phyloP scores from a whole-genome alignment of 2,888 invertebrate genomes.

The Lysandra coridon region DNA sequence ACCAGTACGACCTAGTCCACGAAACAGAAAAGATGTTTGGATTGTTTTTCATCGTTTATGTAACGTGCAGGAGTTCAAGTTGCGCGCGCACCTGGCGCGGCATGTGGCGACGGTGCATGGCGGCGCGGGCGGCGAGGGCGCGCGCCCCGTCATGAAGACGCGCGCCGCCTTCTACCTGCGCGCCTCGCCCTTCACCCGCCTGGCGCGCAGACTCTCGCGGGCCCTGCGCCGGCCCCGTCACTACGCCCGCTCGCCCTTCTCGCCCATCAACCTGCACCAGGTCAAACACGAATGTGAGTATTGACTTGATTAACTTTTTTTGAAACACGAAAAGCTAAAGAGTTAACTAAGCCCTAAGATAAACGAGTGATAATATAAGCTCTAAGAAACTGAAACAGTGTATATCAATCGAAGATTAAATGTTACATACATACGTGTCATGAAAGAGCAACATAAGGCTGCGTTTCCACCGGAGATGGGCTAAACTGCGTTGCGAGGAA shows the following conservation, averaged over 20 bases:
- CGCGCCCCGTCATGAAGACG: slow-evolving; percentile 97
- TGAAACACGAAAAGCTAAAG: no score
- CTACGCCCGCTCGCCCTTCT: slow-evolving; percentile 93
- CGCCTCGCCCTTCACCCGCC: slow-evolving; percentile 93
- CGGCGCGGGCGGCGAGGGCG: slow-evolving; percentile 78
- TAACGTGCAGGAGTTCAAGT: slow-evolving; percentile 88
- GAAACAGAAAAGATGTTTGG: background rate
- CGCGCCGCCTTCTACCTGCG: slow-evolving; percentile 97
- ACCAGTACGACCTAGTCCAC: no score
- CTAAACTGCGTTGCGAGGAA: no score
- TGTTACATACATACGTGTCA: no score
- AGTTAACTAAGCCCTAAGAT: no score
- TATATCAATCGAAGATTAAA: no score
- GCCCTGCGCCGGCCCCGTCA: slow-evolving; percentile 90
- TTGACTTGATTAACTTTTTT: background rate
- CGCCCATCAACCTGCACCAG: slow-evolving; percentile 87
- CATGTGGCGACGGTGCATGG: slow-evolving; percentile 97
- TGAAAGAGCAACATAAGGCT: no score
- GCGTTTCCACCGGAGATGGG: no score
- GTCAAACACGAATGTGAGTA: slow-evolving; percentile 93
- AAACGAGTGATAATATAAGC: no score
- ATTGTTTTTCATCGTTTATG: slow-evolving; percentile 17
- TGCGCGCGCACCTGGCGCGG: slow-evolving; percentile 95
- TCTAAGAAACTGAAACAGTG: no score
- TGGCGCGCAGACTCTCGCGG: slow-evolving; percentile 92